These are phyloP conservation scores for Aplocera efformata DNA, from an alignment of 2,888 invertebrate genomes.

Conservation along the genomic window DNA sequence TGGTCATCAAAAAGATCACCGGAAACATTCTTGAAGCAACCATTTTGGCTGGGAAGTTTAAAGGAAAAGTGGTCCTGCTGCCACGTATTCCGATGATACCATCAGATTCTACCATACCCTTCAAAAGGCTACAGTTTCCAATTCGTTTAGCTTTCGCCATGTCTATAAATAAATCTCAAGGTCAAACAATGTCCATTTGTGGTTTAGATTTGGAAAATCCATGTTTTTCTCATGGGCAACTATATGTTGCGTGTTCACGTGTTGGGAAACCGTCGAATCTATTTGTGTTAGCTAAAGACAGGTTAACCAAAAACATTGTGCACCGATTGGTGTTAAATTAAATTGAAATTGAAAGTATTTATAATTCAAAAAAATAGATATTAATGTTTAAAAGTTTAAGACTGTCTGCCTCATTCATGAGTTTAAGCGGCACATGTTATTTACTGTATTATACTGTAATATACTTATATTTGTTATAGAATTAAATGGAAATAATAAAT, in stretches of 20 bases:
- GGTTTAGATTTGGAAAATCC: background rate
- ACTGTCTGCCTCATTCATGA: too few species aligned
- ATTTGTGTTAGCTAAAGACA: slow-evolving; percentile 21
- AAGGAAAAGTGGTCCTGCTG: slow-evolving; percentile 35
- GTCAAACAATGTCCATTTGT: background rate
- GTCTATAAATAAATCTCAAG: slow-evolving; percentile 26
- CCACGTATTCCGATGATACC: slow-evolving; percentile 35
- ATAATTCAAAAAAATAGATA: too few species aligned
- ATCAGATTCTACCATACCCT: slow-evolving; percentile 30
- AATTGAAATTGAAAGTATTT: too few species aligned
- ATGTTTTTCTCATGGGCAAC: slow-evolving; percentile 21
- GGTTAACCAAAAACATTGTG: slow-evolving; percentile 19
- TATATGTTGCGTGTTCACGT: slow-evolving; percentile 35
- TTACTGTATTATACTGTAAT: too few species aligned
- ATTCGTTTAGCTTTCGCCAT: slow-evolving; percentile 31
- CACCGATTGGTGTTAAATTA: slow-evolving; percentile 13
- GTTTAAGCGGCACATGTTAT: too few species aligned
- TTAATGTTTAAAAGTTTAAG: too few species aligned
- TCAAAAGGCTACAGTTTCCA: slow-evolving; percentile 30
- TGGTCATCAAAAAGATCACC: slow-evolving; percentile 13
- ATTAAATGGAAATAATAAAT: too few species aligned
- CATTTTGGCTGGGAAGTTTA: slow-evolving; percentile 33
- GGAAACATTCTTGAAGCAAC: slow-evolving; percentile 28
- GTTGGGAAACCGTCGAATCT: slow-evolving; percentile 28
- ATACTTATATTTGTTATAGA: too few species aligned